Conservation (phyloP, 2,888 invertebrate genomes). For the Drosophila nigritarsus region DNA sequence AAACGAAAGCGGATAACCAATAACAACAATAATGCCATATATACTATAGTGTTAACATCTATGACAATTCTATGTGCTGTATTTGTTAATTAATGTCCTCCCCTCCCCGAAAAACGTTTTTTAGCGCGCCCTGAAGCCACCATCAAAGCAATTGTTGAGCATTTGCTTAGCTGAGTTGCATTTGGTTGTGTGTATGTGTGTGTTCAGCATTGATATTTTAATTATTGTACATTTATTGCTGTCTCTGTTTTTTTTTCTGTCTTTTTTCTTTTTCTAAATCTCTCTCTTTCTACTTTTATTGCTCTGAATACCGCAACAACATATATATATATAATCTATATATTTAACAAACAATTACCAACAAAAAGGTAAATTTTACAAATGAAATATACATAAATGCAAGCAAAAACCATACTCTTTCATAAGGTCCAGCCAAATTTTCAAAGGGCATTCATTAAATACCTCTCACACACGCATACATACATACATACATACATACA, state of each 20-base stretch:
- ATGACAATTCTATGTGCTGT: slow-evolving; percentile 12
- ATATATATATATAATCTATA: slow-evolving; percentile 29
- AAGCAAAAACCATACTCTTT: slow-evolving; percentile 9
- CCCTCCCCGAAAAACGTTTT: slow-evolving; percentile 16
- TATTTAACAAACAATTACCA: slow-evolving; percentile 45
- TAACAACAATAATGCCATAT: slow-evolving; percentile 10
- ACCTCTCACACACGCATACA: neutral
- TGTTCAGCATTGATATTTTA: slow-evolving; percentile 32
- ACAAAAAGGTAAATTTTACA: slow-evolving; percentile 68
- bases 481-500: slow-evolving; percentile 1
- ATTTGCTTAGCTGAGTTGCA: slow-evolving; percentile 25
- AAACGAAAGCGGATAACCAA: slow-evolving; percentile 7
- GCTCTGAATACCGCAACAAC: slow-evolving; percentile 41
- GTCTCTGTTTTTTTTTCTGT: slow-evolving; percentile 41
- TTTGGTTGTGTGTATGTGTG: slow-evolving; percentile 18
- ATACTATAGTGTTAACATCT: neutral
- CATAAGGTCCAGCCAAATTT: slow-evolving; percentile 18
- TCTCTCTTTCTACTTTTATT: slow-evolving; percentile 33
- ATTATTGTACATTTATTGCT: slow-evolving; percentile 48
- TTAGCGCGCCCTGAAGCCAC: slow-evolving; percentile 52
- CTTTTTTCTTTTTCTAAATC: slow-evolving; percentile 43
- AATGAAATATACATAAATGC: slow-evolving; percentile 44
- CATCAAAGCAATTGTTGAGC: slow-evolving; percentile 13
- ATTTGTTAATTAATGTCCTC: slow-evolving; percentile 50
- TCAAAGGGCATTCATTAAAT: slow-evolving; percentile 34